Evolutionary conservation across 2,888 invertebrate species (phyloP).

Genomic region (Eilema caniola): DNA sequence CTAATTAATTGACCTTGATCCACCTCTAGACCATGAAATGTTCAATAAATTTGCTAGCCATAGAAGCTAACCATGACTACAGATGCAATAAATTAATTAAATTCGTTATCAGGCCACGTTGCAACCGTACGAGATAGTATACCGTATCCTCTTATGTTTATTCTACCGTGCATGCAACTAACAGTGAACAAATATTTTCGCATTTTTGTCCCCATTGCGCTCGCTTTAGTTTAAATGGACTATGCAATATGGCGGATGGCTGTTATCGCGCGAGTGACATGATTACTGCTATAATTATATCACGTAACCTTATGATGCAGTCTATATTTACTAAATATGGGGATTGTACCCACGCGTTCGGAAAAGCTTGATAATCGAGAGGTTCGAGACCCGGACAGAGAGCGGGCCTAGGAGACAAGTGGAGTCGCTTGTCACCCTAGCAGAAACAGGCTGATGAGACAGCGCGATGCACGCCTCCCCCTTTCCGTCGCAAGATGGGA

Average conservation of each 20-base stretch:
- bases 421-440: too few relatives aligned
- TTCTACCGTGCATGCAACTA: constrained; percentile 46
- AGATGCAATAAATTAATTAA: constrained; percentile 15
- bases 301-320: constrained; percentile 2
- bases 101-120: constrained; percentile 12
- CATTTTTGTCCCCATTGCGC: constrained; percentile 47
- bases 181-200: constrained; percentile 51
- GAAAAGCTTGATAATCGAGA: neutral
- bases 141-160: constrained; percentile 52
- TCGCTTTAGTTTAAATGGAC: constrained; percentile 20
- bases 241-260: constrained; percentile 23
- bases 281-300: constrained; percentile 4
- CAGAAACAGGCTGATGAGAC: too few relatives aligned
- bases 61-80: neutral
- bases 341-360: neutral
- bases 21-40: neutral
- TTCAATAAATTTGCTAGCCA: neutral
- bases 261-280: constrained; percentile 11
- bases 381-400: neutral
- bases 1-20: neutral
- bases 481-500: too few relatives aligned
- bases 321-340: neutral
- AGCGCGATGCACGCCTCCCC: too few relatives aligned
- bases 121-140: constrained; percentile 40
- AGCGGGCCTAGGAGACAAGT: too few relatives aligned